Evolutionary conservation across 2,113 vertebrate genomes (phyloP), one percentile per base, ranked within the genome.

Genomic region (Pelmatolapia mariae): DNA sequence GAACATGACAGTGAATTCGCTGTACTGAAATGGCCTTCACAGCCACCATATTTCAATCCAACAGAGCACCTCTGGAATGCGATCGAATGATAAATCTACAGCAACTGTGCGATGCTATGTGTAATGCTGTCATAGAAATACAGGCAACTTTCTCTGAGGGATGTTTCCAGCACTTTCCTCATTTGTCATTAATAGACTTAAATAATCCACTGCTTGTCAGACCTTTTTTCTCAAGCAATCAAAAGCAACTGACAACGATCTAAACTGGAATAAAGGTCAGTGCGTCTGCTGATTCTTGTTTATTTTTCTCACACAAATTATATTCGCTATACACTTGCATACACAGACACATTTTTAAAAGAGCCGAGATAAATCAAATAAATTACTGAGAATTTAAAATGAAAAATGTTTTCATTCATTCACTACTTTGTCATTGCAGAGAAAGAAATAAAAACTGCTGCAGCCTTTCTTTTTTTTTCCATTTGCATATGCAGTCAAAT

Each of bases 401-500:
- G 40, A 16, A 29, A 18, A 76, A 73, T 73, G 68, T 22, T 3
- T 66, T 85, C 8, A 36, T 40, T 63, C 11, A 26, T 26, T 43
- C 24, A 5, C n/a, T 43, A 31, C 33, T 18, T 22, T n/a, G 3
- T 33, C 13, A 52, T 50, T 31, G 15, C 61, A 47, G 1, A 50
- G 40, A 66, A 36, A 40, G 5, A 79, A 33, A 26, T 22, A 29
- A 59, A 26, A 29, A 43, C 16, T 56, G 5, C 7, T 38, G 24
- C 26, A 12, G 18, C 18, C 6, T 68, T 8, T 52, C 54, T 45
- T n/a, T 43, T 40, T 38, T 43, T 57, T 57, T 15, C 47, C 5
- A 78, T 82, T 86, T 93, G 81, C 93, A 92, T 87, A 66, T 66
- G 57, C 47, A 94, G 82, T 89, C 83, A 94, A 95, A 94, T 90